Base-by-base conservation (phyloP, 2,888 invertebrate genomes). In the Ichneumoninae sp. region DNA sequence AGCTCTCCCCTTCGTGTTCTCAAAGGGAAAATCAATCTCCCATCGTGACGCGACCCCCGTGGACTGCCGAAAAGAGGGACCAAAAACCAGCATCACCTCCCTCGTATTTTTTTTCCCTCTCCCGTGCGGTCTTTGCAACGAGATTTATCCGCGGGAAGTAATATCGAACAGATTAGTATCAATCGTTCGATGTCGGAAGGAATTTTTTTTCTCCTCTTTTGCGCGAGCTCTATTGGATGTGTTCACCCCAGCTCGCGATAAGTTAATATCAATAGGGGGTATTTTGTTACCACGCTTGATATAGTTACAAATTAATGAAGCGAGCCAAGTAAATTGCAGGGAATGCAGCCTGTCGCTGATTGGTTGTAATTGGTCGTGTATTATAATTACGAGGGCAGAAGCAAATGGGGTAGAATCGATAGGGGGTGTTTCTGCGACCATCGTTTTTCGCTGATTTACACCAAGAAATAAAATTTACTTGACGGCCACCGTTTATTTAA, bases 1-100 rank as follows among this genome's bases (percentile, higher is more conserved):
- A 70, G 65, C 52, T 68, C 33, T 57, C 50, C 70, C 52, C 77
- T 80, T 66, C 36, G 66, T 16, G 40, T 82, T 77, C 78, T 86
- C 76, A 80, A 82, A 77, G 74, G 76, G 26, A 82, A 84, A 84
- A 82, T 84, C 77, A 84, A 86, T 84, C 82, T 83, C 80, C 74
- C 83, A 82, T 75, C 81, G 80, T 66, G 82, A 86, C 78, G 76
- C 33, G 52, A 80, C 77, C 80, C 74, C 77, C 26, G 50, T 69
- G 69, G 71, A 70, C 70, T 57, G 26, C 60, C 26, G 50, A 40
- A 80, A 80, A 74, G 74, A 74, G 82, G 65, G 80, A 65, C 75
- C 68, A 80, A 80, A 82, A 82, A 72, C 54, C 68, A 22, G n/a
- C 65, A 60, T 68, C 75, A 33, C 47, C 68, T 22, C 54, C 68